phyloP scores from a whole-genome alignment of 2,113 vertebrate species.

The Ceyx melanurus region DNA sequence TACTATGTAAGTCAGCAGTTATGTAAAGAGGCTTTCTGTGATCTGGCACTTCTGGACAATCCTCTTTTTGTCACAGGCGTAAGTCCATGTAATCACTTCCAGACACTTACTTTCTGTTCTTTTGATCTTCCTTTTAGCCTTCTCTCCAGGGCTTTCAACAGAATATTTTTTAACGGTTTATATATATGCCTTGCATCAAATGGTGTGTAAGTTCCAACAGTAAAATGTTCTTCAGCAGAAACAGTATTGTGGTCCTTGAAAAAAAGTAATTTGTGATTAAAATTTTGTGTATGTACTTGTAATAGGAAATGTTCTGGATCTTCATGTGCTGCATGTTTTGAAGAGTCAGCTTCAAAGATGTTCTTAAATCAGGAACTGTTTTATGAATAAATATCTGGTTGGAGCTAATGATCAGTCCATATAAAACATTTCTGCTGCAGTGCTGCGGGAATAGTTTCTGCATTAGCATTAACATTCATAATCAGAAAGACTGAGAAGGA shows the following conservation, averaged over 20 bases:
- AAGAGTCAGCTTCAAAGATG: conserved; percentile 24
- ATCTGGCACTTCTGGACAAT: background rate
- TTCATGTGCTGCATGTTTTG: conserved; percentile 26
- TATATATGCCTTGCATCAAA: background rate
- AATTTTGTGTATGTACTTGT: background rate
- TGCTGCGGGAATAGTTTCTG: conserved; percentile 3
- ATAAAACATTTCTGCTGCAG: conserved; percentile 1
- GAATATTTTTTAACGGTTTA: background rate
- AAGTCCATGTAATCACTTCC: background rate
- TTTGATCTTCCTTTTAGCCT: background rate
- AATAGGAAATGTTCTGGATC: conserved; percentile 22
- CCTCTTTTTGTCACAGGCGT: background rate
- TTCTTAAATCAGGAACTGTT: conserved; percentile 11
- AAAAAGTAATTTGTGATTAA: conserved; percentile 35
- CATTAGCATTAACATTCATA: background rate
- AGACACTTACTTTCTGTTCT: background rate
- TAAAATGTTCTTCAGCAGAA: background rate
- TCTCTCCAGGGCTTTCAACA: background rate
- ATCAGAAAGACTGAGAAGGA: background rate
- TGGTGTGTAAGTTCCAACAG: background rate
- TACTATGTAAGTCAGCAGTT: background rate
- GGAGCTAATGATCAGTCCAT: conserved; percentile 3
- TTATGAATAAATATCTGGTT: conserved; percentile 16
- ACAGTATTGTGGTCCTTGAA: background rate
- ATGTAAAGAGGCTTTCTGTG: background rate